Evolutionary conservation across 2,113 vertebrate species (phyloP).

Genomic region (Edolisoma coerulescens): DNA sequence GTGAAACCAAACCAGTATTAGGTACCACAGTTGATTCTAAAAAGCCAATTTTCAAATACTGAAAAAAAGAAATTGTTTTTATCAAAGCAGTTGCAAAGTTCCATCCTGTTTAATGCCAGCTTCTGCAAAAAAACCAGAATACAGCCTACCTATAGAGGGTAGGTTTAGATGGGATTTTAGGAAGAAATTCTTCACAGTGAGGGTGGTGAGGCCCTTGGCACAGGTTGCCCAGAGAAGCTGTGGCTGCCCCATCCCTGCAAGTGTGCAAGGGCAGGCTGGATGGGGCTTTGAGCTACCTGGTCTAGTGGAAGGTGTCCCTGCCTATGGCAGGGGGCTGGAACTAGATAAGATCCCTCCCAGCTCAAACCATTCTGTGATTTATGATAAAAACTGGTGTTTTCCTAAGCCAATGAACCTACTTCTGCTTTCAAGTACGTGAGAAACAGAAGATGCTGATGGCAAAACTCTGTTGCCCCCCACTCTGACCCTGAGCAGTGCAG

Average conservation of each 20-base stretch:
- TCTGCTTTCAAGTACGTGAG: not conserved
- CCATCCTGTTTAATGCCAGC: not conserved
- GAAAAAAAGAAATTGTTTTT: not conserved
- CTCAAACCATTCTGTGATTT: not conserved
- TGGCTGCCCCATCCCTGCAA: not conserved
- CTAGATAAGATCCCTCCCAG: not conserved
- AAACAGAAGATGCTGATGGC: not conserved
- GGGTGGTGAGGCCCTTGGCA: not conserved
- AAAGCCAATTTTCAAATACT: not conserved
- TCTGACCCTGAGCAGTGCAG: not conserved
- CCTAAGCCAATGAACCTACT: not conserved
- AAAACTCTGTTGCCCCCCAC: not conserved
- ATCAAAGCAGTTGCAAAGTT: not conserved
- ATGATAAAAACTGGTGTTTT: not conserved
- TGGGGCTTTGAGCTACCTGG: accelerated
- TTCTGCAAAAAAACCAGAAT: not conserved
- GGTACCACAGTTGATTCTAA: not conserved
- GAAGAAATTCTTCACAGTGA: not conserved
- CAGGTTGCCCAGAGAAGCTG: not conserved
- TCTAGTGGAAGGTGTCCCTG: not conserved
- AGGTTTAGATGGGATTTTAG: not conserved
- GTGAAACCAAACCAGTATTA: not conserved
- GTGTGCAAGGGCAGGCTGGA: not conserved
- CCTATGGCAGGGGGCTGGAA: not conserved
- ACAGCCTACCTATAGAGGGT: not conserved